Conservation (phyloP, 2,888 invertebrate genomes). For the Psococerastis gibbosa region DNA sequence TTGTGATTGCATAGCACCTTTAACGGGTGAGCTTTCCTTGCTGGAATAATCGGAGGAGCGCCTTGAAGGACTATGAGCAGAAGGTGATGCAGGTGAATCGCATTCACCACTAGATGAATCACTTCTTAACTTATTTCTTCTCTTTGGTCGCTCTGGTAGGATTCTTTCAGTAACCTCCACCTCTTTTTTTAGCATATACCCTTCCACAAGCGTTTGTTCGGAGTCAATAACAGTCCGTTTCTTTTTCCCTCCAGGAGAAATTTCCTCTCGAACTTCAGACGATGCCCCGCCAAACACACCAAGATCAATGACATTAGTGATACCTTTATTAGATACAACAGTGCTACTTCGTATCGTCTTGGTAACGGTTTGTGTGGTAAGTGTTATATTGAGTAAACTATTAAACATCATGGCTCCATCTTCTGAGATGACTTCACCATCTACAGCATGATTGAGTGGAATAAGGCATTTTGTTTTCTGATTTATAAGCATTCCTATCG, state of each 20-base stretch:
- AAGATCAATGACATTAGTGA: constrained; percentile 24
- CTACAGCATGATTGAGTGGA: constrained; percentile 70
- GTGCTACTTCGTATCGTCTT: constrained; percentile 67
- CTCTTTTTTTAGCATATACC: not conserved
- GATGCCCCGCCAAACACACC: constrained; percentile 16
- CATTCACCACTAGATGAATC: too few species aligned
- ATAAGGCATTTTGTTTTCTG: constrained; percentile 47
- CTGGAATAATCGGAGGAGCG: too few species aligned
- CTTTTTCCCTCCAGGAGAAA: not conserved
- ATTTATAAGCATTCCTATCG: constrained; percentile 68
- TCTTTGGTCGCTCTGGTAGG: not conserved
- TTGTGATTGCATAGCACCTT: too few species aligned
- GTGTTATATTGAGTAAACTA: constrained; percentile 68
- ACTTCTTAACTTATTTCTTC: not conserved
- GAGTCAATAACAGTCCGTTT: not conserved
- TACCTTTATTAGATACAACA: constrained; percentile 48
- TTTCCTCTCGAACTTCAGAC: not conserved
- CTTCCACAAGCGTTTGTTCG: not conserved
- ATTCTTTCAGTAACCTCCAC: not conserved
- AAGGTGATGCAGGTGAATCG: too few species aligned
- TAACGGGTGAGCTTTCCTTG: too few species aligned
- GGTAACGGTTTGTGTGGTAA: constrained; percentile 73
- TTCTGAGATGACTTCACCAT: constrained; percentile 63
- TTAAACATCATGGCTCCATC: constrained; percentile 74
- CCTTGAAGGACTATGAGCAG: too few species aligned